These are phyloP conservation scores for Mesoligia furuncula DNA, from an alignment of 2,888 invertebrate genomes.

Conservation along the genomic window DNA sequence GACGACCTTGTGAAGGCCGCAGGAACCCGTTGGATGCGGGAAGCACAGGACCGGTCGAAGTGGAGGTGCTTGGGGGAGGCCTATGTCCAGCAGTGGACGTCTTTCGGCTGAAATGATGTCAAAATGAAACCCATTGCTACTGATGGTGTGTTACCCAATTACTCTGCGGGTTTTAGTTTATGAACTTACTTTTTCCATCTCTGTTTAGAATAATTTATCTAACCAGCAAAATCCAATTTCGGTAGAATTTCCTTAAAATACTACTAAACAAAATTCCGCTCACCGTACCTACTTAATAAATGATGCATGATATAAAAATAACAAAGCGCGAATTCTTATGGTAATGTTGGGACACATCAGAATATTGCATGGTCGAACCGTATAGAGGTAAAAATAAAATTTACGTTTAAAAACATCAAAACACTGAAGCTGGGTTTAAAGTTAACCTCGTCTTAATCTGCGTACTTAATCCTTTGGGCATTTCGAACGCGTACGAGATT, in stretches of 20 bases:
- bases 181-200: conserved; percentile 2
- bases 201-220: conserved; percentile 32
- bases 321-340: conserved; percentile 52
- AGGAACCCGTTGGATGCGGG: too few species aligned
- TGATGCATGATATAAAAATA: conserved; percentile 51
- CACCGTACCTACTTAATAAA: conserved; percentile 39
- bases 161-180: not conserved
- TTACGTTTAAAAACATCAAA: conserved; percentile 59
- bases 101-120: too few species aligned
- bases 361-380: conserved; percentile 43
- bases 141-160: too few species aligned
- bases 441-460: conserved; percentile 73
- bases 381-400: conserved; percentile 39
- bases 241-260: conserved; percentile 46
- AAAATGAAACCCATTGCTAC: too few species aligned
- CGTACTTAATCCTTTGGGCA: conserved; percentile 76
- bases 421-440: conserved; percentile 68
- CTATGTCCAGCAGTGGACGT: too few species aligned
- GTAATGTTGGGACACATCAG: conserved; percentile 37
- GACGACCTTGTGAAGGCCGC: too few species aligned
- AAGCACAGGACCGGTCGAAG: too few species aligned
- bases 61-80: too few species aligned
- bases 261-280: conserved; percentile 20
- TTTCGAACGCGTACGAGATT: conserved; percentile 82
- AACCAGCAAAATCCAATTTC: conserved; percentile 24